Base-by-base conservation (phyloP, 2,113 vertebrate genomes). In the Pungitius pungitius region DNA sequence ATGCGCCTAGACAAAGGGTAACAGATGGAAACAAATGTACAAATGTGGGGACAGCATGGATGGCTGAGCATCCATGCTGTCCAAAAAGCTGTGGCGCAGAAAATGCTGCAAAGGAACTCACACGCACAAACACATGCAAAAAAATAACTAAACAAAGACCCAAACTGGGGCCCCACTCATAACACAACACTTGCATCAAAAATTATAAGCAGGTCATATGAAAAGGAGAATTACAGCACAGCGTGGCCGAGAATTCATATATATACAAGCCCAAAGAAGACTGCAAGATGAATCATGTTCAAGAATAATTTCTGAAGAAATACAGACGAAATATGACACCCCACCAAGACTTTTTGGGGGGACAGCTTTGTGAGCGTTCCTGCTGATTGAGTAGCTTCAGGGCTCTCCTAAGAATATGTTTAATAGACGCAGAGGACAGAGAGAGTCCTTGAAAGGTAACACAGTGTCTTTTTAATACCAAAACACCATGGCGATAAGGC, bases 61-160 rank as follows among this genome's bases (percentile, higher is more conserved):
- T 47, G 40, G 74, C 72, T 85, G 78, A 69, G 71, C 54, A 45
- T 74, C 82, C 77, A 71, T 83, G 80, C 75, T 85, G 86, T 72
- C 86, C 73, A 42, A 37, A 60, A 61, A 71, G 58, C 54, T 39
- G 20, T 61, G 64, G 30, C 77, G 68, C 64, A 73, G 43, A 35
- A 66, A 81, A 69, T 64, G 39, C 57, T 52, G 66, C 58, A 77
- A 47, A 62, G 18, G 59, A 43, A 26, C 56, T 45, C 13, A 39
- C 30, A 40, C 57, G 45, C 49, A 73, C 40, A 42, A 8, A 56
- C 27, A 57, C 33, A 7, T 6, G 6, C 33, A 6, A 57, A 3
- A 24, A 4, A 56, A 4, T 24, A 57, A 56, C 26, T 63, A 24
- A 43, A 43, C 24, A 49, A 18, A 61, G 13, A 43, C 22, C 58